Percentiles rank a stretch among this genome's conserved stretches.
These are phyloP conservation scores for Epistrophella euchroma DNA, from an alignment of 2,888 invertebrate genomes.

Conservation along the genomic window DNA sequence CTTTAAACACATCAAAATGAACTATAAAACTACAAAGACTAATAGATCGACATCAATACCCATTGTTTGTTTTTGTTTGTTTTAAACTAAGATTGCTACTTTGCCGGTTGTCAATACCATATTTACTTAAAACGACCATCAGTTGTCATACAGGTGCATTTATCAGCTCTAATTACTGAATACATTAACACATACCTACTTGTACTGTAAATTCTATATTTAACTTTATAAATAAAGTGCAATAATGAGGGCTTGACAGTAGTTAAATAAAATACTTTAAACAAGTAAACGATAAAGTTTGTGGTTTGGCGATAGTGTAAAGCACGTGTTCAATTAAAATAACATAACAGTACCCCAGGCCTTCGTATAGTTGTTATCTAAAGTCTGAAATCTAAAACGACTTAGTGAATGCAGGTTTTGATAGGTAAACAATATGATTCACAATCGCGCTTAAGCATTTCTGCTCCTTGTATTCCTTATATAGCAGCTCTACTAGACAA, in stretches of 20 bases:
- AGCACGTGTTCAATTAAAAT: conserved; percentile 2
- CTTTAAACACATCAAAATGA: not conserved
- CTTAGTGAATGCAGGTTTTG: not conserved
- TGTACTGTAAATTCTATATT: not conserved
- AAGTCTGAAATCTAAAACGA: conserved; percentile 3
- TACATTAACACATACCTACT: no score
- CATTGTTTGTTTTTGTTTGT: not conserved
- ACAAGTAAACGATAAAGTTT: not conserved
- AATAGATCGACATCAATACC: not conserved
- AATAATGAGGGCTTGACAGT: not conserved
- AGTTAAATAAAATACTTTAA: no score
- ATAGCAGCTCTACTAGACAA: conserved; percentile 19
- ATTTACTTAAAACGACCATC: conserved; percentile 2
- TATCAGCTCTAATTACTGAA: conserved; percentile 17
- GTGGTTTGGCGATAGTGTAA: not conserved
- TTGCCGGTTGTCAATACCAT: conserved; percentile 22
- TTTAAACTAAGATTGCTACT: not conserved
- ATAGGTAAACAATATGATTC: conserved; percentile 21
- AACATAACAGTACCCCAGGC: not conserved
- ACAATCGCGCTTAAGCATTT: not conserved
- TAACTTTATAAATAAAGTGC: not conserved
- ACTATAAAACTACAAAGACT: not conserved
- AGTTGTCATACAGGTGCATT: conserved; percentile 9
- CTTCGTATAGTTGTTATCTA: not conserved
- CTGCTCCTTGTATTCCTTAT: not conserved